Evolutionary conservation across 1,140 invertebrate genomes (phyloP).

Genomic region (Apolygus lucorum): DNA sequence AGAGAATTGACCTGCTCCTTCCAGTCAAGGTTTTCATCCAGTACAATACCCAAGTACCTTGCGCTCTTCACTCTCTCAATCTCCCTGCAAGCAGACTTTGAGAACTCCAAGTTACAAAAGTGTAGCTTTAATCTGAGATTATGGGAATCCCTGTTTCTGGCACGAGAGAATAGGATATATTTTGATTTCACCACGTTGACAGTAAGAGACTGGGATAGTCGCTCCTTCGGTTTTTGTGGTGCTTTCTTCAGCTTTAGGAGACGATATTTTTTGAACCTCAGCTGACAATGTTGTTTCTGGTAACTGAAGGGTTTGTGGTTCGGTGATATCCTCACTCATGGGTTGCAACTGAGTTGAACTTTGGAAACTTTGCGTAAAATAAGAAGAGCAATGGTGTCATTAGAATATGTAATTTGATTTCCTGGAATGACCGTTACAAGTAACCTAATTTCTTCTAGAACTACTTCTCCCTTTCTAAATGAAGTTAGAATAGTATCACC

Average conservation of each 20-base stretch:
- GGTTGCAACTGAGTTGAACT: slow-evolving; percentile 32
- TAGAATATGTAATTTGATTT: slow-evolving; percentile 9
- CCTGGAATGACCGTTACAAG: slow-evolving; percentile 44
- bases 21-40: no score
- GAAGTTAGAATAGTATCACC: slow-evolving; percentile 57
- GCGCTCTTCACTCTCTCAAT: no score
- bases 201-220: no score
- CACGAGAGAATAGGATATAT: no score
- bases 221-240: slow-evolving; percentile 30
- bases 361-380: slow-evolving; percentile 16
- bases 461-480: slow-evolving; percentile 58
- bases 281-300: slow-evolving; percentile 32
- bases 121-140: no score
- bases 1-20: no score
- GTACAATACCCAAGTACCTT: no score
- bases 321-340: slow-evolving; percentile 32
- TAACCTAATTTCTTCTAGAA: slow-evolving; percentile 54
- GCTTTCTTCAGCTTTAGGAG: slow-evolving; percentile 38
- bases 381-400: slow-evolving; percentile 17
- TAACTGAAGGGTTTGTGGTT: slow-evolving; percentile 31
- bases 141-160: no score
- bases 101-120: no score
- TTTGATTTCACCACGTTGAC: no score
- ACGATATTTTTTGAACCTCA: slow-evolving; percentile 18
- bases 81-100: no score